These are phyloP conservation scores for Dipodomys merriami DNA, from an alignment of 2,113 vertebrate species.

Conservation along the genomic window DNA sequence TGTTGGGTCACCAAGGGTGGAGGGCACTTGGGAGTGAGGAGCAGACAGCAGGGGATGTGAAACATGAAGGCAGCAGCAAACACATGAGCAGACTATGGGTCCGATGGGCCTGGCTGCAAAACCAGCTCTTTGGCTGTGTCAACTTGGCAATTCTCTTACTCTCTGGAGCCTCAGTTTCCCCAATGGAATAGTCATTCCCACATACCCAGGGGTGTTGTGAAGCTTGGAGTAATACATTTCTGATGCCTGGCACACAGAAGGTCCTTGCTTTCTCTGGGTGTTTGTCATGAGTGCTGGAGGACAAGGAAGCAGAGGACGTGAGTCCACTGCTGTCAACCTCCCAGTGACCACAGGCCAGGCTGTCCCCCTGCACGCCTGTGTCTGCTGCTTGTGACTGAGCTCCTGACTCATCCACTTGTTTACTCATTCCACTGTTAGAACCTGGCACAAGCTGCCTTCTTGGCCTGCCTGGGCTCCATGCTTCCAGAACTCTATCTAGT, in stretches of 20 bases:
- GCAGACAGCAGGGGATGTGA: not conserved
- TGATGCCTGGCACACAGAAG: not conserved
- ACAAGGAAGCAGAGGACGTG: not conserved
- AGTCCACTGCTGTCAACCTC: not conserved
- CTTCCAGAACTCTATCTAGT: too few species aligned
- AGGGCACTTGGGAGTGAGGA: not conserved
- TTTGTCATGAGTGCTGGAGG: rapidly evolving
- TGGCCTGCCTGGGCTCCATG: not conserved
- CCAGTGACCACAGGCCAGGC: too few species aligned
- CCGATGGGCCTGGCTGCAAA: rapidly evolving
- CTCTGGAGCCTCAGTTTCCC: slow-evolving; percentile 1
- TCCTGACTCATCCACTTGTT: not conserved
- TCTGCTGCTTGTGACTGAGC: not conserved
- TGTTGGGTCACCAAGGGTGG: not conserved
- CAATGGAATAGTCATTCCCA: not conserved
- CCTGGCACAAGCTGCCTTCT: not conserved
- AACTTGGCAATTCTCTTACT: not conserved
- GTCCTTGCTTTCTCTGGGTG: not conserved
- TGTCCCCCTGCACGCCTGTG: not conserved
- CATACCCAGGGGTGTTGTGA: not conserved
- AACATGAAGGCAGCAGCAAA: not conserved
- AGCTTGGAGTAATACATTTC: not conserved
- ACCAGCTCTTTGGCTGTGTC: not conserved
- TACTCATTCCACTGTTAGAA: not conserved
- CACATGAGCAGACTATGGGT: not conserved